These are phyloP conservation scores for Hexactinellida sp. DNA, from an alignment of 37 sponge, comb jelly and placozoan genomes.

Conservation along the genomic window DNA sequence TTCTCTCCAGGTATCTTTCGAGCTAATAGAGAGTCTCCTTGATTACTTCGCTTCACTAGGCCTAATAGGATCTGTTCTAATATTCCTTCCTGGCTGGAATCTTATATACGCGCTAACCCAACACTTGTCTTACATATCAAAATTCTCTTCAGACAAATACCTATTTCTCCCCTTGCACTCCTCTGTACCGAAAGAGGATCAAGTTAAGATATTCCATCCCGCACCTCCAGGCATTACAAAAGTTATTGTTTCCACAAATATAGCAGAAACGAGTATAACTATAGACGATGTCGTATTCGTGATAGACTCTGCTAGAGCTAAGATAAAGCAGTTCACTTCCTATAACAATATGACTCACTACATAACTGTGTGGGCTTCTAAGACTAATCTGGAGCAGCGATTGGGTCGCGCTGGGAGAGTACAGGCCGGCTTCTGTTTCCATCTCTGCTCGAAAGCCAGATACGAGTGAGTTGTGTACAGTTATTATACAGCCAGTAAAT, in stretches of 20 bases:
- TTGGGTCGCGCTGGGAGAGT: slow-evolving; percentile 61
- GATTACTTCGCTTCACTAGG: slow-evolving; percentile 33
- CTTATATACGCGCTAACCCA: slow-evolving; percentile 47
- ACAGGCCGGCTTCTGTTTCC: slow-evolving; percentile 62
- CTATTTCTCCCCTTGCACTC: neutral
- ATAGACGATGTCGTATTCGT: slow-evolving; percentile 63
- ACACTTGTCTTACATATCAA: neutral
- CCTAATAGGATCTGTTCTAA: slow-evolving; percentile 42
- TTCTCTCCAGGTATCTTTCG: slow-evolving; percentile 26
- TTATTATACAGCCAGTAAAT: no score
- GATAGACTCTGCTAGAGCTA: slow-evolving; percentile 54
- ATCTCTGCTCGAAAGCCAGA: slow-evolving; percentile 56
- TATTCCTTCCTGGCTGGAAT: slow-evolving; percentile 74
- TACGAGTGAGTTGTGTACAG: slow-evolving; percentile 15
- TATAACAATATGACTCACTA: slow-evolving; percentile 59
- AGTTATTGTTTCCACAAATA: slow-evolving; percentile 56
- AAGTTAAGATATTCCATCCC: neutral
- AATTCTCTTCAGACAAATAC: neutral
- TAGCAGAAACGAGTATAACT: slow-evolving; percentile 66
- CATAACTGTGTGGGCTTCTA: slow-evolving; percentile 59
- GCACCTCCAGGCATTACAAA: neutral
- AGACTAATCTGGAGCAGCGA: slow-evolving; percentile 65
- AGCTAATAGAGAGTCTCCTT: slow-evolving; percentile 39
- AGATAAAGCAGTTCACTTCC: slow-evolving; percentile 54
- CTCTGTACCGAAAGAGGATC: neutral